Evolutionary conservation across 2,888 invertebrate genomes (phyloP), one percentile per base, ranked within the genome.

Genomic region (Anodontia alba): DNA sequence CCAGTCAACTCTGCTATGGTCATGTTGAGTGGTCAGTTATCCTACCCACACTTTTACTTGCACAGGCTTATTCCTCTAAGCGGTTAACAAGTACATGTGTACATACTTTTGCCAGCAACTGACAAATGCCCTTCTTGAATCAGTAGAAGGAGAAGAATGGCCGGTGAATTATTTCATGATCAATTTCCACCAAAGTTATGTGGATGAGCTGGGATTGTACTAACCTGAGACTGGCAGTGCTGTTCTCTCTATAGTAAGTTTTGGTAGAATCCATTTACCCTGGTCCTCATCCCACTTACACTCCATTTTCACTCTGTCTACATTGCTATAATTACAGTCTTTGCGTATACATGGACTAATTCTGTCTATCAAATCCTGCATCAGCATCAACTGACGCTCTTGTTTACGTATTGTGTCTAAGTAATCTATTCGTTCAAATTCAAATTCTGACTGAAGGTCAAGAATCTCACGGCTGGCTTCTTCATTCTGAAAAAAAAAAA

Each of bases 361-460:
- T 57, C 90, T 88, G 17, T 94, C 93, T 7, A 94, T 83, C 26
- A 94, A 79, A 15, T 91, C 88, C 76, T 96, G 96, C 84, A 96
- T 94, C 62, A 97, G 95, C 93, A 96, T 96, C 31, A 96, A 92
- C 89, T 96, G 96, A 84, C 96, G 96, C 77, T 97, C 96, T 89
- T 97, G 96, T 86, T 96, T 96, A 26, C 97, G 95, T 43, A 97
- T 97, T 0, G 97, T 96, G 91, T 97, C 97, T 84, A 98, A 94
- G 92, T 97, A 97, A 92, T 97, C 97, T n/a, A 96, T 96, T 1
- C 97, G 95, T 92, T 97, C 97, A 75, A 96, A 95, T 94, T 97
- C 97, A 94, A 97, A 97, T 94, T 97, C 97, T 15, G 96, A 96
- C 90, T 97, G 97, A 1, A 98, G 95, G 93, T 97, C 97, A 7